A percentile compares a stretch with the other conserved stretches of the same genome.
Conservation (phyloP, 2,797 vertebrate species). For the Hippopotamyrus pictus region DNA sequence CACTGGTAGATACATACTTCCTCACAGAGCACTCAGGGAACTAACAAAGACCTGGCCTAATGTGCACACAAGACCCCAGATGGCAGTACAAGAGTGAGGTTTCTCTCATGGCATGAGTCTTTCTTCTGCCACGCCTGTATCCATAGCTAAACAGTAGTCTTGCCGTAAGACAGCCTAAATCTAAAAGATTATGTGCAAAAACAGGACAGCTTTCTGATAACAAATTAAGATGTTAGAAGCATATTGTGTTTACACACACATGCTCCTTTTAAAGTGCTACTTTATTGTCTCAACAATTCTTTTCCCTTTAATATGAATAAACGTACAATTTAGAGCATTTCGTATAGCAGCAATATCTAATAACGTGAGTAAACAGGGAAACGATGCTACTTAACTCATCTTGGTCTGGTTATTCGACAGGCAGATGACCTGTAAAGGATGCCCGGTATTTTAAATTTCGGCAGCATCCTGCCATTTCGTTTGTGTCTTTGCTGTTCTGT, state of each 20-base stretch:
- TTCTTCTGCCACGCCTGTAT: neutral
- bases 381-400: conserved; percentile 25
- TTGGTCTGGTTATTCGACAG: conserved; percentile 27
- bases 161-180: neutral
- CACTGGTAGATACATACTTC: neutral
- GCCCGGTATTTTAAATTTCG: conserved; percentile 9
- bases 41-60: neutral
- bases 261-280: conserved; percentile 17
- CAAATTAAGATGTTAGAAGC: conserved; percentile 11
- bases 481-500: conserved; percentile 9
- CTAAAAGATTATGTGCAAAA: conserved; percentile 31
- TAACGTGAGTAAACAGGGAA: conserved; percentile 26
- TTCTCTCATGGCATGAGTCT: neutral
- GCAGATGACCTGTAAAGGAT: conserved; percentile 13
- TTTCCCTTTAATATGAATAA: conserved; percentile 13
- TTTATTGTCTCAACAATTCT: neutral
- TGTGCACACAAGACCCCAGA: conserved; percentile 14
- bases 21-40: neutral
- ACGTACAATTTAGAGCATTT: conserved; percentile 12
- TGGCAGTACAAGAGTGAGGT: neutral
- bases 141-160: neutral
- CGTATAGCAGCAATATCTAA: conserved; percentile 3
- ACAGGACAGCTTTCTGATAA: conserved; percentile 2
- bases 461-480: neutral
- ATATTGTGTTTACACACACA: conserved; percentile 4